These are phyloP conservation scores for Silurus meridionalis DNA, from an alignment of 2,113 vertebrate species.

Conservation along the genomic window DNA sequence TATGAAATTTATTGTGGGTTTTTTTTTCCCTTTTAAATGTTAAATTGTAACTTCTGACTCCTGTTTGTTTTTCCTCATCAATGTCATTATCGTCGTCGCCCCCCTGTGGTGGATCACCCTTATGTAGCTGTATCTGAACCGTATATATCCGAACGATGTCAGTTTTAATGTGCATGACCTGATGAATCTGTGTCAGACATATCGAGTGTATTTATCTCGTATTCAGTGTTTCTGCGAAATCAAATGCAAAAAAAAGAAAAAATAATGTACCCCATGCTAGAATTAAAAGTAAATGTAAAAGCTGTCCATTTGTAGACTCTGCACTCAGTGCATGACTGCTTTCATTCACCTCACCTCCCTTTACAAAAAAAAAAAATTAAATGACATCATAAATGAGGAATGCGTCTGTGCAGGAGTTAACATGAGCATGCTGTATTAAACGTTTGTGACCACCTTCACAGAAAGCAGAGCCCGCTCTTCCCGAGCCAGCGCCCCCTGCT, in stretches of 20 bases:
- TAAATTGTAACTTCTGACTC: neutral
- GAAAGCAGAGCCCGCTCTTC: constrained; percentile 93
- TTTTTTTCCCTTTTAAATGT: constrained; percentile 54
- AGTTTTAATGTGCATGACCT: constrained; percentile 73
- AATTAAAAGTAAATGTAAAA: constrained; percentile 73
- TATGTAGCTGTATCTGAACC: constrained; percentile 48
- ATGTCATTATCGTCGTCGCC: neutral
- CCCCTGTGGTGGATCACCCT: constrained; percentile 7
- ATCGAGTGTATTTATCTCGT: constrained; percentile 70
- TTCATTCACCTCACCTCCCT: neutral
- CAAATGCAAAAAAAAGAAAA: constrained; percentile 55
- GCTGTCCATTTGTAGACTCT: constrained; percentile 71
- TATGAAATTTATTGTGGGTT: constrained; percentile 63
- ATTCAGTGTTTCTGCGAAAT: constrained; percentile 59
- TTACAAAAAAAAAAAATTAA: neutral
- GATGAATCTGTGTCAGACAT: constrained; percentile 67
- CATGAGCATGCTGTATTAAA: constrained; percentile 75
- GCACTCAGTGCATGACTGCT: constrained; percentile 35
- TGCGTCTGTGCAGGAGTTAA: constrained; percentile 51
- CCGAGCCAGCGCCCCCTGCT: constrained; percentile 83
- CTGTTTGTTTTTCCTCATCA: neutral
- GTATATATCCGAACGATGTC: constrained; percentile 62
- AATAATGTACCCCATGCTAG: constrained; percentile 69
- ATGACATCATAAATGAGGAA: constrained; percentile 31
- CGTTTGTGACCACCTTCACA: constrained; percentile 98